Base-by-base conservation (phyloP, 2,797 vertebrate species). In the Siniperca obscura region DNA sequence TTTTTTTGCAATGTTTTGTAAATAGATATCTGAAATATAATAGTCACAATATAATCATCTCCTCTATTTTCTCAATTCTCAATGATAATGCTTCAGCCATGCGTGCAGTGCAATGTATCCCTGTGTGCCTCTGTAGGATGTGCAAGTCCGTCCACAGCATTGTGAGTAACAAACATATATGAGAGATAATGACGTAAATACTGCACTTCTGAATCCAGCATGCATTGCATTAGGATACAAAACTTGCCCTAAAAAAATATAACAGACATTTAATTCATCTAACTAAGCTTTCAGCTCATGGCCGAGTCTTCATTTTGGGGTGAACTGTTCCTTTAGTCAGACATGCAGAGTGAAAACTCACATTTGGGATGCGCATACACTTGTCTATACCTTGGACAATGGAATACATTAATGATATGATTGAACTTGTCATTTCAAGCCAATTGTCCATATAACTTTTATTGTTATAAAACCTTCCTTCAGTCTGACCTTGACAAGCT, bases 401-500 rank as follows among this genome's bases (percentile, higher is more conserved):
- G 8, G n/a, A 66, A 14, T 10, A 17, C 17, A 3, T 44, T 44
- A 12, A 6, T n/a, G 25, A 52, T 38, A 8, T 17, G 17, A 36
- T 7, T 67, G 38, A 52, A 59, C 22, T 62, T 55, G 48, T 55
- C 9, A 13, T 67, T 73, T 44, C 12, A 21, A 12, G 46, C 16
- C 13, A n/a, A 3, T 11, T 12, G 8, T 25, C 66, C 11, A 59
- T 27, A 9, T 7, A 34, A n/a, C 10, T 27, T n/a, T 14, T 8
- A 38, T 64, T 9, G 16, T 22, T 46, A 44, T 38, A 34, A 66
- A 59, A 74, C 27, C 40, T 69, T 25, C 55, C 34, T 57, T 67
- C 60, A 34, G 12, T 7, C 71, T 68, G 70, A 82, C 70, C 62
- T 80, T 69, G 76, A 67, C 19, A 34, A 21, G 22, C 27, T 56